Base-by-base conservation (phyloP, 2,888 invertebrate species). In the Reticulitermes lucifugus region DNA sequence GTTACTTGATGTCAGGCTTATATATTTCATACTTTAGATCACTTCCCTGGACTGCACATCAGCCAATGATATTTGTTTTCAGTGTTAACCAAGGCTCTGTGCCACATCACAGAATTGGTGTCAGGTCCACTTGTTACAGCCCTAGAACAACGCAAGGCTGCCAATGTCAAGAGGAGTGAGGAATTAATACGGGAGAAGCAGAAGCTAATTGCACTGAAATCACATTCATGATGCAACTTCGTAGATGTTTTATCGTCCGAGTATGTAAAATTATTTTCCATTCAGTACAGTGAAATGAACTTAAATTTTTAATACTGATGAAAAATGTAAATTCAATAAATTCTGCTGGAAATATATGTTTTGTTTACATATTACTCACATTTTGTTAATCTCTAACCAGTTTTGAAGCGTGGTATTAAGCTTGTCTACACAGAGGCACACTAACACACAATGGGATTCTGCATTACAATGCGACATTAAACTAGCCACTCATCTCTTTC, bases 71-170 rank as follows among this genome's bases (percentile, higher is more conserved):
- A 14, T 43, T 55, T 87, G 81, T 84, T 91, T 91, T 77, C 89
- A 92, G 93, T 93, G 59, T 91, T 91, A 88, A 92, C 92, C 18
- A 91, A 92, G 87, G 91, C 92, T n/a, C 88, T 93, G 86, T 91
- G 91, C 86, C 92, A 92, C 86, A 90, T 91, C 86, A 91, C 90
- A 12, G 91, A 91, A 84, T 89, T 90, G 29, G 89, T 91, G 60
- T 90, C 90, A 14, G 90, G 89, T 75, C 91, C 91, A 25, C 87
- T 91, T 84, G 87, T 91, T 77, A 89, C 89, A 86, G 90, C 89
- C 12, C 88, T 91, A 43, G 89, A 90, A 83, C 86, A 87, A 80
- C 81, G 87, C 4, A 81, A 81, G 65, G 85, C 85, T 10, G 80
- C 51, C 22, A 86, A 86, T 71, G 51, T 65, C 12, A 84, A 85